Evolutionary conservation across 2,113 vertebrate species (phyloP), one percentile per base, ranked within the genome.

Genomic region (Labeo catla): DNA sequence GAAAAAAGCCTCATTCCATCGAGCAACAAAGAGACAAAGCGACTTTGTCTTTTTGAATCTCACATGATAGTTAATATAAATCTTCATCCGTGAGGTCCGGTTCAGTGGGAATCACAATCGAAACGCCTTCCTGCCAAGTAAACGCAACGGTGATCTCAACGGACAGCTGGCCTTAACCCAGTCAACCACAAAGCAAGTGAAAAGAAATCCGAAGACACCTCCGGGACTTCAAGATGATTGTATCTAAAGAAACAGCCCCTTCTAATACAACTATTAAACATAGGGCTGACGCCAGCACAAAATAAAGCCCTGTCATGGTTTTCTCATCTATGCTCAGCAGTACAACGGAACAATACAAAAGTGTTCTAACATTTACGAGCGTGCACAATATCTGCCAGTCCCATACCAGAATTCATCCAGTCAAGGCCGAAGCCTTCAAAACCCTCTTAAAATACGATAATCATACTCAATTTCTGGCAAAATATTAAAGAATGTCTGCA

Each of bases 341-440:
- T 84, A n/a, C 65, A 87, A 76, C 49, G 76, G 68, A 88, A 86
- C n/a, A 81, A 84, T 91, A 89, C 83, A 91, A 86, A 79, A 65
- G 70, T 43, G 77, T 86, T 87, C 70, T 86, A 63, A 57, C 49
- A 73, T 90, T 90, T 83, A 90, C 50, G 82, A 74, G 83, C 45
- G 72, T 16, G 23, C 54, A 68, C 50, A 70, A 74, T 47, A 80
- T 28, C 81, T 86, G 76, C n/a, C 47, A 19, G 43, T 28, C 36
- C 45, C 54, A 65, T 65, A 34, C 79, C 81, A 86, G 81, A 82
- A 47, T 85, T n/a, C 43, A 11, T 72, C 68, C 72, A 79, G 77
- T 76, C 78, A 79, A 87, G 83, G 73, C 43, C 45, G 65, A 28
- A 16, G 7, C 28, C 36, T 63, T 81, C 39, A 13, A 36, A 12